Percentiles rank a stretch among this genome's conserved stretches.
Evolutionary conservation across 2,113 vertebrate species (phyloP).

Genomic region (Trichechus manatus): DNA sequence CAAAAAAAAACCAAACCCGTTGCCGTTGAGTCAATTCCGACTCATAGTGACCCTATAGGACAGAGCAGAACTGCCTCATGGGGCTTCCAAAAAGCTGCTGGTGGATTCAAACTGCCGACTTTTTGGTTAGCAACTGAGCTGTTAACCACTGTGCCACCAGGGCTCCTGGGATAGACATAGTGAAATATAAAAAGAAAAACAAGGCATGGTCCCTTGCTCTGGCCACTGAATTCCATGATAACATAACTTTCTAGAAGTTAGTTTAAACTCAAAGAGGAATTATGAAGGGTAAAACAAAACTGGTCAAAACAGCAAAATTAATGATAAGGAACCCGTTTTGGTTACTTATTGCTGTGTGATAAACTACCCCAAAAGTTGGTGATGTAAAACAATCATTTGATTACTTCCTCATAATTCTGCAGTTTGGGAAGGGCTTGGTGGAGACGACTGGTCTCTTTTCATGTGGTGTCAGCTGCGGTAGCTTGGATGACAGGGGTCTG

Average conservation of each 20-base stretch:
- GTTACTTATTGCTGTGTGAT: background rate
- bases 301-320: background rate
- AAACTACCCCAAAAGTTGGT: background rate
- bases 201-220: background rate
- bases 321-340: background rate
- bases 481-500: rapidly evolving
- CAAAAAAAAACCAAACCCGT: no score
- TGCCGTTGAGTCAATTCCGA: no score
- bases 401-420: background rate
- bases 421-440: background rate
- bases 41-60: no score
- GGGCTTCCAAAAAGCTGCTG: no score
- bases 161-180: background rate
- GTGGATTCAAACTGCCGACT: no score
- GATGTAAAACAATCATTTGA: background rate
- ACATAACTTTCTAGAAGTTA: background rate
- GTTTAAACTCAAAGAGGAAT: background rate
- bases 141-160: no score
- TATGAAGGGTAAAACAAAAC: background rate
- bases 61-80: no score
- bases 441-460: background rate
- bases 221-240: background rate
- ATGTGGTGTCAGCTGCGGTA: rapidly evolving
- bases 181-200: background rate
- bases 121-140: no score